Conservation (phyloP, 2,113 vertebrate genomes). For the Cnemophilus loriae region DNA sequence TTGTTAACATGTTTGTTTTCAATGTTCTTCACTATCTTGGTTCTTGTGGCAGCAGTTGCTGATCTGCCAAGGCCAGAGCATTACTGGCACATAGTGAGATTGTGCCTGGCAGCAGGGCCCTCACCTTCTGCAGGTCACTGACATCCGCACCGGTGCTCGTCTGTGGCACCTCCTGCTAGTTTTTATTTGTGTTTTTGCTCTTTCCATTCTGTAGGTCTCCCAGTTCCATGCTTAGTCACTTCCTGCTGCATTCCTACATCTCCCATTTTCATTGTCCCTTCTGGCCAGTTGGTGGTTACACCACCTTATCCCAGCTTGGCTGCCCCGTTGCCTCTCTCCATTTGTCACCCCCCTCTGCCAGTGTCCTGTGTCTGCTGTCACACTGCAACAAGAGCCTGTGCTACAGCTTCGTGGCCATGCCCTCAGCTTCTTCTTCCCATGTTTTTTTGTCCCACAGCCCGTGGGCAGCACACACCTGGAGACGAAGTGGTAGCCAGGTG, state of each 20-base stretch:
- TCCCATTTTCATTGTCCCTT: background rate
- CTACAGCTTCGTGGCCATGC: background rate
- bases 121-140: background rate
- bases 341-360: background rate
- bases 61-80: background rate
- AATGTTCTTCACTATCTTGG: background rate
- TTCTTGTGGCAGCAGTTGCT: background rate
- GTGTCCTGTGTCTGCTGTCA: background rate
- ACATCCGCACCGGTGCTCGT: accelerated
- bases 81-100: accelerated
- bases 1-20: background rate
- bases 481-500: background rate
- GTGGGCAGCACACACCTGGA: background rate
- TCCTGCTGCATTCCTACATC: background rate
- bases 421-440: background rate
- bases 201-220: background rate
- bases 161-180: background rate
- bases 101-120: background rate
- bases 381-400: background rate
- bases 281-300: background rate
- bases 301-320: background rate
- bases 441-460: background rate
- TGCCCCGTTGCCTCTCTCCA: background rate
- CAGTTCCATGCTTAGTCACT: background rate
- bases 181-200: background rate